Base-by-base conservation (phyloP, 2,888 invertebrate genomes). In the Harpagoxenus sublaevis region DNA sequence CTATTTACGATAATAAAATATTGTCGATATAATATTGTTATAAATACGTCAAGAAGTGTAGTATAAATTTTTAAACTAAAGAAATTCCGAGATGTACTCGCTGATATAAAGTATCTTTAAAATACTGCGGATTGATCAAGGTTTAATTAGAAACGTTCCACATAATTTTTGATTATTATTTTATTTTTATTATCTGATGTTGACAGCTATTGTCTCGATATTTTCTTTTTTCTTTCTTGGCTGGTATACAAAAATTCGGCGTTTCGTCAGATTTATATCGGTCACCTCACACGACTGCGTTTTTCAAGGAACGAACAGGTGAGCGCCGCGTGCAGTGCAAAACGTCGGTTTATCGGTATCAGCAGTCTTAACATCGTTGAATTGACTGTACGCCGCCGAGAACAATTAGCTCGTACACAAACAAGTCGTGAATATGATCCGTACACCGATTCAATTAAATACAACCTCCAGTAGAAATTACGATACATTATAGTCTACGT, bases 321-420 rank as follows among this genome's bases (percentile, higher is more conserved):
- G 39, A 83, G 15, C 31, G 18, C 31, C 18, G 42, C 45, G 28
- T 51, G 4, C 23, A 60, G 5, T 31, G 66, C 35, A 6, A 57
- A 12, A 28, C 42, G 23, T 57, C 31, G n/a, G 23, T 71, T 84
- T 84, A 78, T 81, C 84, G 57, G 77, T 74, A 82, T 79, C 85
- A 15, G 45, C 57, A 74, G 45, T 62, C 55, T 84, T 74, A 84
- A 73, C 62, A 51, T 81, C 42, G 23, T 79, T 60, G 81, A 57
- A 66, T 83, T 42, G 86, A 78, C 60, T 42, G 35, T 57, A 66
- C 42, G 15, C 53, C 31, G 42, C 12, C 39, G 45, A 57, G 66
- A 71, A 71, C 68, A 84, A 84, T 85, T 85, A 73, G 53, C 48
- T 62, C 57, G 28, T 73, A 84, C 42, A 66, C 78, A 78, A 84